These are phyloP conservation scores for Neoseiulus cucumeris DNA, from an alignment of 1,140 invertebrate species.

Conservation along the genomic window DNA sequence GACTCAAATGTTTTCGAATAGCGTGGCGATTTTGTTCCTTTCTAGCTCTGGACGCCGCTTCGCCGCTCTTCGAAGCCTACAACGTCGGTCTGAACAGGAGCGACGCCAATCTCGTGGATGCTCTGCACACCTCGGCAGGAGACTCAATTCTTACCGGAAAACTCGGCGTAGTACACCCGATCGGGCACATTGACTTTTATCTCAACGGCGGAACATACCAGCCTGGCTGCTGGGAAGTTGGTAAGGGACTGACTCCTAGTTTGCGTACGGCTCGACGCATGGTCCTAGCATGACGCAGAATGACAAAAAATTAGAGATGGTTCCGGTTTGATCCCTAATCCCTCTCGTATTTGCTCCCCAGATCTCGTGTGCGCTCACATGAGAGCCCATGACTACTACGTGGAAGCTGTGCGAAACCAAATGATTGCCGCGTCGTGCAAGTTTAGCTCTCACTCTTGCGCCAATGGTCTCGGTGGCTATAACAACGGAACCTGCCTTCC, in stretches of 20 bases:
- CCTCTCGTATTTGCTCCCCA: not conserved
- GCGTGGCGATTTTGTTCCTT: not conserved
- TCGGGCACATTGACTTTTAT: conserved; percentile 25
- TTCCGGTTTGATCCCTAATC: too few relatives aligned
- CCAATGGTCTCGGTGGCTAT: not conserved
- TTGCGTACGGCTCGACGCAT: too few relatives aligned
- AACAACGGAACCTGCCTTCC: not conserved
- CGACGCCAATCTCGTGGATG: conserved; percentile 48
- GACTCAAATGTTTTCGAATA: too few relatives aligned
- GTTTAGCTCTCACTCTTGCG: not conserved
- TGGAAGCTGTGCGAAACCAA: not conserved
- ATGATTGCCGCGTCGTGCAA: not conserved
- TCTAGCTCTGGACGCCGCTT: conserved; percentile 45
- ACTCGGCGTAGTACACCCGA: conserved; percentile 14
- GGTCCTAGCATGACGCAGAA: too few relatives aligned
- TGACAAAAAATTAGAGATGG: too few relatives aligned
- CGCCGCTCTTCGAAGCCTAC: conserved; percentile 37
- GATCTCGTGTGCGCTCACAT: conserved; percentile 1
- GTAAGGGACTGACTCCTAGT: not conserved
- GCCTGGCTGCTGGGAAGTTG: conserved; percentile 15
- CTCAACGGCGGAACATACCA: conserved; percentile 51
- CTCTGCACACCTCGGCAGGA: conserved; percentile 43
- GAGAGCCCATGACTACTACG: not conserved
- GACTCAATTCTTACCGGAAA: conserved; percentile 16
- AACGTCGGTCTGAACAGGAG: conserved; percentile 19